Conservation (phyloP, 2,113 vertebrate genomes). For the Mus pahari region DNA sequence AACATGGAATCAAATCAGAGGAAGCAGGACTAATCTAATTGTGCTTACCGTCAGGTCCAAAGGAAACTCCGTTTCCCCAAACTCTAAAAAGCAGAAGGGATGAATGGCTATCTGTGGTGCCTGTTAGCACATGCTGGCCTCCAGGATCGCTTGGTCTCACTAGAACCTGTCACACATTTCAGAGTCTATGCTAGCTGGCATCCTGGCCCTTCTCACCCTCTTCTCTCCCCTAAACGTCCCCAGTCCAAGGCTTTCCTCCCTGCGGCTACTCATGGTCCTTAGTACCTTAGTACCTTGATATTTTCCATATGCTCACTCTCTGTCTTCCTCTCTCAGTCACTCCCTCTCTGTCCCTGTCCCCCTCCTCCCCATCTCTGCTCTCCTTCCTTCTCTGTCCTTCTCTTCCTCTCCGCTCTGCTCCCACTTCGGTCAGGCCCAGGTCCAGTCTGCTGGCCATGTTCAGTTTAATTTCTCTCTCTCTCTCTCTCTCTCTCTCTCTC, state of each 20-base stretch:
- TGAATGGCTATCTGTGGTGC: neutral
- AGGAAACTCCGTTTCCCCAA: neutral
- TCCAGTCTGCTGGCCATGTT: neutral
- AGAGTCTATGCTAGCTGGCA: neutral
- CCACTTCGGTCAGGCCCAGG: neutral
- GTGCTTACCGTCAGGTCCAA: neutral
- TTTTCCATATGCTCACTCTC: neutral
- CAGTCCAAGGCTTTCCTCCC: neutral
- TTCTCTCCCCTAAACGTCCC: neutral
- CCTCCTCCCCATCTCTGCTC: neutral
- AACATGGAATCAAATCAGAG: neutral
- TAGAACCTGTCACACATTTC: neutral
- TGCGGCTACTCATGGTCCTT: neutral
- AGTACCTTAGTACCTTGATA: no score
- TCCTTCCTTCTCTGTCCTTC: neutral
- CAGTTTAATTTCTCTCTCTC: neutral
- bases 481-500: neutral
- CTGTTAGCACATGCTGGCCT: neutral
- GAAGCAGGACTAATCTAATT: neutral
- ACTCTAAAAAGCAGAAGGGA: neutral
- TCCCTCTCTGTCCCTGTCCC: neutral
- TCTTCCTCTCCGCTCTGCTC: neutral
- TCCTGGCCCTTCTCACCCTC: neutral
- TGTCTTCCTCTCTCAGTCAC: neutral
- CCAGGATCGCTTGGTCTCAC: neutral